These are phyloP conservation scores for Eriosoma lanigerum DNA, from an alignment of 1,140 invertebrate species.

Conservation along the genomic window DNA sequence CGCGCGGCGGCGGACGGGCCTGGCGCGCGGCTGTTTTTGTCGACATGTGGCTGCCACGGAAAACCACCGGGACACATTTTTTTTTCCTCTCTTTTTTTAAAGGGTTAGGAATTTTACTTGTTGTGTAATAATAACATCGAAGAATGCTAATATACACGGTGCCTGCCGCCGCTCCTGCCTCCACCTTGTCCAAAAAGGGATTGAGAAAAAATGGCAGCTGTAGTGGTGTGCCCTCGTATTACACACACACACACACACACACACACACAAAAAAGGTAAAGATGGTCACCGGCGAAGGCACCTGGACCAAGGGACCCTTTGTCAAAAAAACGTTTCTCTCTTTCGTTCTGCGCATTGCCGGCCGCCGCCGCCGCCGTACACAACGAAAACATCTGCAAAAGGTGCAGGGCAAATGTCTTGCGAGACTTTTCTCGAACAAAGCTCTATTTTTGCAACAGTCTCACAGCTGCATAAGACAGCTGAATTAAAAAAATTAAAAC, in stretches of 20 bases:
- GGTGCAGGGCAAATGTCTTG: constrained; percentile 47
- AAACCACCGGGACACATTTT: constrained; percentile 11
- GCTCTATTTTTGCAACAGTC: constrained; percentile 51
- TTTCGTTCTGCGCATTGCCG: neutral
- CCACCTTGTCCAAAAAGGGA: constrained; percentile 38
- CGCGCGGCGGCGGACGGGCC: neutral
- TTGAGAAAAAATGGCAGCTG: constrained; percentile 50
- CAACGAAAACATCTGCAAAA: constrained; percentile 49
- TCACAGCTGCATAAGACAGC: constrained; percentile 46
- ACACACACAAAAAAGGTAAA: constrained; percentile 26
- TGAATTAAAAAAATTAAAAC: constrained; percentile 27
- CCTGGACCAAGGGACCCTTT: constrained; percentile 50
- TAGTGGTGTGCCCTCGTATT: constrained; percentile 25
- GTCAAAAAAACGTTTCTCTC: constrained; percentile 52
- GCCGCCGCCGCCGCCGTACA: neutral
- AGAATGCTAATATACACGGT: constrained; percentile 44
- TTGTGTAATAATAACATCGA: constrained; percentile 49
- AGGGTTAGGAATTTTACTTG: constrained; percentile 46
- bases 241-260: neutral
- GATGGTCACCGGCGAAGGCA: constrained; percentile 50
- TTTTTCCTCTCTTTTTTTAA: constrained; percentile 33
- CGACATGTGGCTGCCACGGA: constrained; percentile 41
- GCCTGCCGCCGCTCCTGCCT: neutral
- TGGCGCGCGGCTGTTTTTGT: constrained; percentile 7
- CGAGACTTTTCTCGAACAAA: constrained; percentile 49